Percentiles rank a stretch among this genome's conserved stretches.
phyloP scores from a whole-genome alignment of 2,113 vertebrate species.

The Trachemys scripta region DNA sequence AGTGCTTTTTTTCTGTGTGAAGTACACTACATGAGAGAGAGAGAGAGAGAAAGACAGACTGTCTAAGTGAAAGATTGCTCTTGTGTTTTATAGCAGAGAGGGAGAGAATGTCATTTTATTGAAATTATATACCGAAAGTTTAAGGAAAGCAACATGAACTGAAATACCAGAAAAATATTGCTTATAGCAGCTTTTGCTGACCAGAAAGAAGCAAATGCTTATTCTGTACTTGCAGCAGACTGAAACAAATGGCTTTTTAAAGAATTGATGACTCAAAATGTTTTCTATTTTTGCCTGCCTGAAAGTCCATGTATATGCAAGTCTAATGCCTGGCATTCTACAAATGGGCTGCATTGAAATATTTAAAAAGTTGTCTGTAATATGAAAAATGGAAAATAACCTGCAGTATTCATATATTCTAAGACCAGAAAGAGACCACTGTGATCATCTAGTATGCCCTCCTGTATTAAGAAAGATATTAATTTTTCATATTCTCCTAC shows the following conservation, averaged over 20 bases:
- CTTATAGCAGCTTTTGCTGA: slow-evolving; percentile 37
- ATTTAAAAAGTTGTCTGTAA: not conserved
- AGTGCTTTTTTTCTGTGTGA: not conserved
- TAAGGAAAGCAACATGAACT: slow-evolving; percentile 15
- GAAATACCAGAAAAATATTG: slow-evolving; percentile 32
- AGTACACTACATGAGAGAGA: not conserved
- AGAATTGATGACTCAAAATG: slow-evolving; percentile 39
- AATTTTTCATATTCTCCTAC: not conserved
- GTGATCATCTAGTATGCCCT: not conserved
- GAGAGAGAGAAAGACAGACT: not conserved
- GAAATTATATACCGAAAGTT: not conserved
- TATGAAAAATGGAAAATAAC: slow-evolving; percentile 18
- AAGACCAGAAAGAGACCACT: not conserved
- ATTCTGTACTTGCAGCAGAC: slow-evolving; percentile 22
- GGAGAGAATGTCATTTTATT: not conserved
- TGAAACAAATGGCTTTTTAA: slow-evolving; percentile 52
- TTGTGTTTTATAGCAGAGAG: not conserved
- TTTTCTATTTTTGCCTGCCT: slow-evolving; percentile 16
- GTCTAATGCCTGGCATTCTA: not conserved
- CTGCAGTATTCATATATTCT: not conserved
- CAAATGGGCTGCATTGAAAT: not conserved
- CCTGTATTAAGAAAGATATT: not conserved
- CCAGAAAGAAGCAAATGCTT: slow-evolving; percentile 19
- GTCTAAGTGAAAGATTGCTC: not conserved
- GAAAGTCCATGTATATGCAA: not conserved